Evolutionary conservation across 2,888 invertebrate genomes (phyloP).

Genomic region (Nycteola revayana): DNA sequence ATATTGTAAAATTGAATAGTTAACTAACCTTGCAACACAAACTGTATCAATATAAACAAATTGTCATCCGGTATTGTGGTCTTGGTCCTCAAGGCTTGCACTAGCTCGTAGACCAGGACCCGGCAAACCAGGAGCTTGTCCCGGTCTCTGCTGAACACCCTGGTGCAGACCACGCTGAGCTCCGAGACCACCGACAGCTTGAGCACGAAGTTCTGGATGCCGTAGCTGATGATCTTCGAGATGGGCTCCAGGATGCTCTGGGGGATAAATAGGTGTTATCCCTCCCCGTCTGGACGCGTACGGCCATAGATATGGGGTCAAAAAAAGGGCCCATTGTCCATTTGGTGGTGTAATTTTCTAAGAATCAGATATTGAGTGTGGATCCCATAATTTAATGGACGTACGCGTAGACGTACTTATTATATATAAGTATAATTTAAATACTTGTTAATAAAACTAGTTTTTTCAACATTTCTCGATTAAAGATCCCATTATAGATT

Average conservation of each 20-base stretch:
- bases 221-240: constrained; percentile 95
- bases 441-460: too few species aligned
- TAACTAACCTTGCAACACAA: constrained; percentile 89
- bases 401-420: too few species aligned
- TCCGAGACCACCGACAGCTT: constrained; percentile 91
- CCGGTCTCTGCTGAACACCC: constrained; percentile 94
- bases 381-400: too few species aligned
- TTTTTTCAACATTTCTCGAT: too few species aligned
- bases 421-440: too few species aligned
- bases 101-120: constrained; percentile 95
- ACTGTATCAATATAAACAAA: constrained; percentile 93
- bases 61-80: constrained; percentile 96
- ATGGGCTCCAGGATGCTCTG: constrained; percentile 96
- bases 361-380: too few species aligned
- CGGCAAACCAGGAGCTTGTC: constrained; percentile 96
- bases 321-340: too few species aligned
- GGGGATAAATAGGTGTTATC: constrained; percentile 1
- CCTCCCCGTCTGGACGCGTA: not conserved
- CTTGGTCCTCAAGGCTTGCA: constrained; percentile 98
- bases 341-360: too few species aligned
- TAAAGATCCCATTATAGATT: too few species aligned
- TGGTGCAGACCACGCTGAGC: constrained; percentile 93
- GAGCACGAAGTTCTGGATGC: constrained; percentile 94
- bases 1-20: not conserved
- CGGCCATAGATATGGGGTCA: too few species aligned